Percentiles rank a stretch among this genome's conserved stretches.
Conservation (phyloP, 2,113 vertebrate species). For the Eleginops maclovinus region DNA sequence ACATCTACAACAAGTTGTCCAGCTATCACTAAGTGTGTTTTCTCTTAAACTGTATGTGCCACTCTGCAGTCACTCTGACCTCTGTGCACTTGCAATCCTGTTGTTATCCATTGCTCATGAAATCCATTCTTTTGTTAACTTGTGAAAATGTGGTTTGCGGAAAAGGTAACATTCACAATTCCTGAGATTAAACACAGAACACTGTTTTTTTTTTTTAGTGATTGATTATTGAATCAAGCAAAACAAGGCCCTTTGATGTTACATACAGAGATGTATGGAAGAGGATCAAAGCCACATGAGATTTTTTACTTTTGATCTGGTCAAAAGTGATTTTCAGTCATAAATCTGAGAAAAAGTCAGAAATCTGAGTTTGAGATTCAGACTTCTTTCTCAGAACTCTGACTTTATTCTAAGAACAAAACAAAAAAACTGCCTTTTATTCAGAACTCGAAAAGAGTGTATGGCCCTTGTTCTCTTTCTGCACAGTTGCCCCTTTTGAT, state of each 20-base stretch:
- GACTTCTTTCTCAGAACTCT: no score
- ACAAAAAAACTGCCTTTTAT: no score
- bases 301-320: no score
- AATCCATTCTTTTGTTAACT: background rate
- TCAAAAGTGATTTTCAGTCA: no score
- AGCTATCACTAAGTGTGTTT: conserved; percentile 1
- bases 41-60: background rate
- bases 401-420: no score
- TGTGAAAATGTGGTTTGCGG: conserved; percentile 4
- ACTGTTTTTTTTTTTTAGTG: background rate
- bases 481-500: background rate
- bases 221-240: background rate
- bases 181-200: conserved; percentile 20
- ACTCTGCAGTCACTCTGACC: background rate
- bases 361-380: no score
- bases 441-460: no score
- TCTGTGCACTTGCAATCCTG: background rate
- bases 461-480: no score
- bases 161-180: conserved; percentile 31
- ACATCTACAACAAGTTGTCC: conserved; percentile 37
- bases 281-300: no score
- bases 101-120: background rate
- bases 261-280: background rate
- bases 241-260: background rate
- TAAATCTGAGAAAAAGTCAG: no score